Conservation (phyloP, 2,113 vertebrate species). For the Megaceryle maxima region DNA sequence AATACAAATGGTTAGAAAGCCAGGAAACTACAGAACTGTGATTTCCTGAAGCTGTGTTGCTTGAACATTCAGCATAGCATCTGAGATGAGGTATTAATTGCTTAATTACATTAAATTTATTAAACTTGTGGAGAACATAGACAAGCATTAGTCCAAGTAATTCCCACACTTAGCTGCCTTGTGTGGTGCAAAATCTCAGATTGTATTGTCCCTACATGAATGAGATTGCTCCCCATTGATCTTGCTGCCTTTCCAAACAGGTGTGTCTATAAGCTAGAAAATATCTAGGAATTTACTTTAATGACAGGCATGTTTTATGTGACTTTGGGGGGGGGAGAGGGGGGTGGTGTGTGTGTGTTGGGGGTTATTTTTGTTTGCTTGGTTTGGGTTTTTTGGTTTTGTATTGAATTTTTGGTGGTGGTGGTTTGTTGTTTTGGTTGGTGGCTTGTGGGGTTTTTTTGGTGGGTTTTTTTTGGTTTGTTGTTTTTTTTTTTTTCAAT, state of each 20-base stretch:
- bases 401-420: too few relatives aligned
- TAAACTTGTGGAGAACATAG: background rate
- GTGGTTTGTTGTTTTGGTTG: too few relatives aligned
- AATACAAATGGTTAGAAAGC: background rate
- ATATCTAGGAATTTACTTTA: background rate
- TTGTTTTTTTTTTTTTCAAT: background rate
- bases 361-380: background rate
- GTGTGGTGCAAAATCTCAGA: background rate
- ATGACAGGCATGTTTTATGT: rapidly evolving
- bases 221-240: background rate
- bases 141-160: background rate
- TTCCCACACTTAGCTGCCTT: background rate
- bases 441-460: too few relatives aligned
- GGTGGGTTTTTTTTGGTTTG: background rate
- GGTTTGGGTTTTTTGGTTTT: too few relatives aligned
- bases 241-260: background rate
- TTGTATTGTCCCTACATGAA: background rate
- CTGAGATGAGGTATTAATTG: background rate
- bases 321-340: too few relatives aligned
- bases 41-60: background rate
- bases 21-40: background rate
- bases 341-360: too few relatives aligned
- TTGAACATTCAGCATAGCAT: background rate
- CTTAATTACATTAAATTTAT: background rate
- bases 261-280: background rate